Conservation (phyloP, 2,797 vertebrate genomes). For the Anguilla obscura region DNA sequence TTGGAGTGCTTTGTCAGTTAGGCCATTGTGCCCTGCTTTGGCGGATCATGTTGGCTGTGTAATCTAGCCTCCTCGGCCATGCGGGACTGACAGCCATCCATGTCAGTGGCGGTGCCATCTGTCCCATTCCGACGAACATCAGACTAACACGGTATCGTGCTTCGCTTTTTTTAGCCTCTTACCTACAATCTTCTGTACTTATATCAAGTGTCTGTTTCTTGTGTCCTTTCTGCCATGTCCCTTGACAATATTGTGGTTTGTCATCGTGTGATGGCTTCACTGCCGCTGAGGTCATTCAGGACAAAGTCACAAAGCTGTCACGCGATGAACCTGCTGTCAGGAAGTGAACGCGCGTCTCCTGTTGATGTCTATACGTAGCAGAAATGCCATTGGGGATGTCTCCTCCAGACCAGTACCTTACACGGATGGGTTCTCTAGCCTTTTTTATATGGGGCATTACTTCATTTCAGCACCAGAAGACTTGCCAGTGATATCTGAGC, state of each 20-base stretch:
- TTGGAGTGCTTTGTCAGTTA: background rate
- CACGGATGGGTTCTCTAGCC: background rate
- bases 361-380: background rate
- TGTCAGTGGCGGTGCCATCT: background rate
- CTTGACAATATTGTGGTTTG: background rate
- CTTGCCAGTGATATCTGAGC: too few relatives aligned
- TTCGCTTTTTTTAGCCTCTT: background rate
- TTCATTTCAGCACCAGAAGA: background rate
- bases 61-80: background rate
- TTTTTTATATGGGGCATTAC: background rate
- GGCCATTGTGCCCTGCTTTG: background rate
- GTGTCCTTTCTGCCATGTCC: background rate
- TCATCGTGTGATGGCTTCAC: conserved; percentile 6
- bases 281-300: background rate
- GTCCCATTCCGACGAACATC: background rate
- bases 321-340: background rate
- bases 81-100: background rate
- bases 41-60: background rate
- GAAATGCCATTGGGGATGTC: background rate
- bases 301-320: conserved; percentile 1
- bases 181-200: background rate
- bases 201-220: background rate
- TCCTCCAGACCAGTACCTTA: background rate
- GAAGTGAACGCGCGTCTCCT: background rate
- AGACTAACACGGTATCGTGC: background rate